Base-by-base conservation (phyloP, 1,140 invertebrate genomes). In the Drosophila lowei region DNA sequence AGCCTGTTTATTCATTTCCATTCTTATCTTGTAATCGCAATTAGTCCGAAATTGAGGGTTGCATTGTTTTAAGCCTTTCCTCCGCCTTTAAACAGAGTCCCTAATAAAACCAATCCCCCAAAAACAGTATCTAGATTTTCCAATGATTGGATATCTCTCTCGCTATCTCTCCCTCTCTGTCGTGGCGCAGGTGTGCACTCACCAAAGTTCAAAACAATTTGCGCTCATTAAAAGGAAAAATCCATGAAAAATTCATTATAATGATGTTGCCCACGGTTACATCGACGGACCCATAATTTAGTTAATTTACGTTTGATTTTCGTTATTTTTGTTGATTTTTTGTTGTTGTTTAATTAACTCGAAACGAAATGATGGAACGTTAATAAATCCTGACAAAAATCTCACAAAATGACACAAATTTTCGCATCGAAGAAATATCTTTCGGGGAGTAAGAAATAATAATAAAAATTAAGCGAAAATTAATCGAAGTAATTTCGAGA, bases 391-490 rank as follows among this genome's bases (percentile, higher is more conserved):
- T 67, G 43, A 63, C 47, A 46, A 70, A 84, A 72, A 79, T 60
- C 81, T 76, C 74, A 77, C 77, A 86, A 81, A 86, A 88, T 81
- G 74, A 86, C 78, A 78, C 70, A 83, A 84, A 83, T 83, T 78
- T 83, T 79, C 50, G 63, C 50, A 11, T 68, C 58, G 23, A 63
- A 58, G 52, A 83, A 66, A 85, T 80, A 85, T 86, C 76, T 85
- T 23, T 60, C 55, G 65, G 59, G 55, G 23, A 86, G 78, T 86
- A 86, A 86, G 83, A 86, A 86, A 86, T 86, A 86, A 86, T 88
- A 88, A 86, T 86, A 88, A 86, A 86, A 86, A 83, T 86, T 88
- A 88, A 88, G 66, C 79, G 83, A 83, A 86, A 86, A 86, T 86
- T 86, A 86, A 86, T 86, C 81, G 84, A 88, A 86, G 81, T 86